phyloP scores from a whole-genome alignment of 1,140 invertebrate species.

The Drosophila tsacasi region DNA sequence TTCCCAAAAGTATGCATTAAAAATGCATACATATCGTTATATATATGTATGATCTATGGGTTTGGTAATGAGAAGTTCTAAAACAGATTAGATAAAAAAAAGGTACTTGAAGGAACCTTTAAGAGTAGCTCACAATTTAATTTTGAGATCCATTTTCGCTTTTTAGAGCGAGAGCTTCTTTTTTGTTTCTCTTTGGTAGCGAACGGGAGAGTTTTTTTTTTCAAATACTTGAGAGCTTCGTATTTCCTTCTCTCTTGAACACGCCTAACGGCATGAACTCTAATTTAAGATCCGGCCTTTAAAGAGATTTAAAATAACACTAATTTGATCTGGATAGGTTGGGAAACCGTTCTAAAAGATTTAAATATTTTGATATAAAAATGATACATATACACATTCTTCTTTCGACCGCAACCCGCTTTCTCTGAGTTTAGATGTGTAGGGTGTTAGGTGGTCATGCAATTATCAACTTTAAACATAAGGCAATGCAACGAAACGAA shows the following conservation, averaged over 20 bases:
- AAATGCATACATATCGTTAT: too few relatives aligned
- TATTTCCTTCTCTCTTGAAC: not conserved
- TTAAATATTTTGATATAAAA: not conserved
- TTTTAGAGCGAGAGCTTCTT: too few relatives aligned
- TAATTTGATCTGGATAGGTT: not conserved
- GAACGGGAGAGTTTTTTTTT: too few relatives aligned
- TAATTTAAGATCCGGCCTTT: not conserved
- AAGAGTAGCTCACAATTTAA: not conserved
- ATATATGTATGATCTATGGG: too few relatives aligned
- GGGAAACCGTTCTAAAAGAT: not conserved
- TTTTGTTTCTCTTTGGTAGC: too few relatives aligned
- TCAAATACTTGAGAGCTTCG: too few relatives aligned
- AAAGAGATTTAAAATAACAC: not conserved
- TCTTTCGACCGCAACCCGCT: conserved; percentile 1
- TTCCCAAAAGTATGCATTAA: too few relatives aligned
- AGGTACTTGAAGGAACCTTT: not conserved
- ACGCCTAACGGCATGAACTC: too few relatives aligned
- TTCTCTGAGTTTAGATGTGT: conserved; percentile 1
- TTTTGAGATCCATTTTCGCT: too few relatives aligned
- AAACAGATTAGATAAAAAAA: not conserved
- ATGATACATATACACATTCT: not conserved
- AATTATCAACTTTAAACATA: conserved; percentile 33
- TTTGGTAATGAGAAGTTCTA: not conserved
- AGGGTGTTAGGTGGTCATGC: conserved; percentile 48
- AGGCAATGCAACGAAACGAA: conserved; percentile 32